These are phyloP conservation scores for Riparia riparia DNA, from an alignment of 2,113 vertebrate species.

Conservation along the genomic window DNA sequence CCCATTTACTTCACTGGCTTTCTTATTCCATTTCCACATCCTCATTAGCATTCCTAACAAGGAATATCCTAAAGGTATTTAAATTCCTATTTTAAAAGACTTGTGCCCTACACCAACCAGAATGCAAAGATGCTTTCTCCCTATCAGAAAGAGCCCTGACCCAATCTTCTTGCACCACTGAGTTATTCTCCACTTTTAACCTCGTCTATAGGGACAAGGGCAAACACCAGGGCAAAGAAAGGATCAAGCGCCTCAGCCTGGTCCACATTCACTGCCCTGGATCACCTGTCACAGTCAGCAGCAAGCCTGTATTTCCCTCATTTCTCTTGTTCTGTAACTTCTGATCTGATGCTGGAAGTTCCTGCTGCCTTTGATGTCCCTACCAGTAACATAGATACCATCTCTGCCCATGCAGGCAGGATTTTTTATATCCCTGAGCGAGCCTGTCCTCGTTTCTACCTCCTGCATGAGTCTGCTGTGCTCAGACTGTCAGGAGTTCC, in stretches of 20 bases:
- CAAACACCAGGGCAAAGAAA: neutral
- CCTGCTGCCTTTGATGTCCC: neutral
- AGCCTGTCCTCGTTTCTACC: neutral
- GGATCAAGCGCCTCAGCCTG: fast-evolving
- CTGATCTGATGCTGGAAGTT: neutral
- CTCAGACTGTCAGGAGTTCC: neutral
- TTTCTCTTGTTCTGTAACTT: neutral
- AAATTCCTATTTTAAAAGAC: neutral
- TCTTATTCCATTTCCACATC: neutral
- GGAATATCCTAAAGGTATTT: neutral
- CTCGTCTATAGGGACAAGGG: neutral
- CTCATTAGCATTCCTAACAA: neutral
- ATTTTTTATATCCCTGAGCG: neutral
- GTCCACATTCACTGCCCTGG: neutral
- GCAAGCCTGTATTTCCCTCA: fast-evolving
- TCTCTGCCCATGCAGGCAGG: neutral
- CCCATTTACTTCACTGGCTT: neutral
- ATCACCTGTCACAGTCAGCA: neutral
- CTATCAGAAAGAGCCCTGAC: neutral
- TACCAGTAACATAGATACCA: neutral
- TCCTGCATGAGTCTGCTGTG: neutral
- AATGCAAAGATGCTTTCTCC: neutral
- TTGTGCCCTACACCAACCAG: neutral
- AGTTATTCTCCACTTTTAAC: neutral
- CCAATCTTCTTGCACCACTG: neutral